phyloP scores from a whole-genome alignment of 2,797 vertebrate species.

The Myripristis jacobus region DNA sequence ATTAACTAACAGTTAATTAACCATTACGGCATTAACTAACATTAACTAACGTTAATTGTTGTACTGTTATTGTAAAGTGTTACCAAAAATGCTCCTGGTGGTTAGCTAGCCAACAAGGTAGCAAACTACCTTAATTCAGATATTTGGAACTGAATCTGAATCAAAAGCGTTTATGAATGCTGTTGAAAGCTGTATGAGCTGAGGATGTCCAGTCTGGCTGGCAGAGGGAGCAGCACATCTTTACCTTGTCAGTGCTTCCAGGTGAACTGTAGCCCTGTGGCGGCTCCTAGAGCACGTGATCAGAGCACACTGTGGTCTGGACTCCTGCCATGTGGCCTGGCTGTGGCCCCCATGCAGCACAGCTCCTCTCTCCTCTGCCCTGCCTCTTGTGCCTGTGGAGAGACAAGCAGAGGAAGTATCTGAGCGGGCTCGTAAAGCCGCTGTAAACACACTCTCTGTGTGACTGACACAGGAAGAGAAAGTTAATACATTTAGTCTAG shows the following conservation, averaged over 20 bases:
- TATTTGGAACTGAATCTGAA: too few species aligned
- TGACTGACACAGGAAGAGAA: conserved; percentile 53
- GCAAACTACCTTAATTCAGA: too few species aligned
- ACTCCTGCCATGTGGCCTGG: conserved; percentile 79
- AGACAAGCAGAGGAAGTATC: conserved; percentile 62
- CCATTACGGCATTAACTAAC: too few species aligned
- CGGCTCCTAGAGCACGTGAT: conserved; percentile 74
- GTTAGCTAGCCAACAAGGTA: too few species aligned
- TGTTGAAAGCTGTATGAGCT: too few species aligned
- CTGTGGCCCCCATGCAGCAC: conserved; percentile 68
- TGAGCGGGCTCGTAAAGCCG: conserved; percentile 68
- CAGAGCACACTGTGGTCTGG: conserved; percentile 64
- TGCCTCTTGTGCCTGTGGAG: conserved; percentile 57
- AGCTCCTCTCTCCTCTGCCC: conserved; percentile 54
- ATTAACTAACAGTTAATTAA: too few species aligned
- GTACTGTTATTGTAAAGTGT: too few species aligned
- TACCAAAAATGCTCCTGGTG: too few species aligned
- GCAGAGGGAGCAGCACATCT: background rate
- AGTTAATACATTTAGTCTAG: conserved; percentile 49
- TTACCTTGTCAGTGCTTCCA: conserved; percentile 82
- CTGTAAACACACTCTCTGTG: conserved; percentile 74
- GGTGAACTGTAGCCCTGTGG: conserved; percentile 76
- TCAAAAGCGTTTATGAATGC: too few species aligned
- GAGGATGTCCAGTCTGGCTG: too few species aligned
- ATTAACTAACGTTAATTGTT: too few species aligned